A percentile compares a stretch with the other conserved stretches of the same genome.
These are phyloP conservation scores for Saccostrea glomerata DNA, from an alignment of 1,140 invertebrate genomes.

Conservation along the genomic window DNA sequence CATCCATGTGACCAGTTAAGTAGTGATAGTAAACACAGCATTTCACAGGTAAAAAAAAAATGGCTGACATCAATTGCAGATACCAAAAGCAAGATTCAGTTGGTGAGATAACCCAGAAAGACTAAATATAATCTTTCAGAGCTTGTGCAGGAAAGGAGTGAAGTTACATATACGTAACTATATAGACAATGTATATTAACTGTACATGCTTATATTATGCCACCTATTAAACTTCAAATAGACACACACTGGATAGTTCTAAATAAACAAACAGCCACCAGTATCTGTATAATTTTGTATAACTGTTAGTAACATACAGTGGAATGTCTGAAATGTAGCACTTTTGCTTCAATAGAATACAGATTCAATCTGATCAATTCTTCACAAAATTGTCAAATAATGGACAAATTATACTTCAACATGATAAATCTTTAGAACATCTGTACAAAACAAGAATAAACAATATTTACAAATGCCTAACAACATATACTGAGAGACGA, in stretches of 20 bases:
- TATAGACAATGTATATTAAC: too few species aligned
- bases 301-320: not conserved
- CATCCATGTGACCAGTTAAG: not conserved
- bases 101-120: not conserved
- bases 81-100: not conserved
- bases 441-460: slow-evolving; percentile 6
- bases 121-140: not conserved
- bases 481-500: not conserved
- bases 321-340: slow-evolving; percentile 5
- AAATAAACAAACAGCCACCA: not conserved
- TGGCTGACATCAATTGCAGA: not conserved
- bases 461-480: slow-evolving; percentile 1
- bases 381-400: not conserved
- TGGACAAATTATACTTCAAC: not conserved
- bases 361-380: not conserved
- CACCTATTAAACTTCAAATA: not conserved
- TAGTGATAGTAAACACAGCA: not conserved
- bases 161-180: not conserved
- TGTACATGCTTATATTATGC: slow-evolving; percentile 1
- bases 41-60: not conserved
- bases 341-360: not conserved
- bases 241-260: not conserved
- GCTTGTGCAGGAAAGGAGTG: not conserved
- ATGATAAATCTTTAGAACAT: not conserved
- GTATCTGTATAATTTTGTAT: not conserved